Evolutionary conservation across 2,888 invertebrate species (phyloP), one percentile per base, ranked within the genome.

Genomic region (Lymantria monacha): DNA sequence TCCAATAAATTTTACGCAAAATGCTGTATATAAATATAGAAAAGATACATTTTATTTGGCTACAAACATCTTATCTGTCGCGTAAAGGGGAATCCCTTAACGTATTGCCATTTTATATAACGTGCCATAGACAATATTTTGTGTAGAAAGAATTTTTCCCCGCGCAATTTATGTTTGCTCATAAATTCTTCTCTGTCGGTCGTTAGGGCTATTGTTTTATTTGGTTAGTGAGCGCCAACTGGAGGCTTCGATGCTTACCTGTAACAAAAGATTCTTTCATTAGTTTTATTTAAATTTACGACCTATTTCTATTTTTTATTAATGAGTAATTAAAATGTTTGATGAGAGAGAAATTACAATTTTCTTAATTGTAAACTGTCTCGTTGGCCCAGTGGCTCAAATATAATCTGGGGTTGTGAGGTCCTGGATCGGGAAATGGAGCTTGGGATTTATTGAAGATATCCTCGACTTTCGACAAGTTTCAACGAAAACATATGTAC

Each of bases 71-170:
- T 43, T 46, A 61, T 67, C 59, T 53, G 48, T 46, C 48, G 44
- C 61, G 55, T 63, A 55, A 61, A 61, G 53, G 53, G 56, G 56
- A 55, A 53, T 55, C 68, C 62, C 60, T 51, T 53, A 51, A 58
- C 51, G 55, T 51, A 58, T 57, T 40, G 52, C 55, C 51, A 60
- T 59, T 54, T 55, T 54, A 53, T 55, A 56, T 54, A 50, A 57
- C 51, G 44, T 44, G 57, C 53, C 48, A 54, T 44, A 57, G 53
- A 63, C 57, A 53, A 59, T 59, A 59, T 60, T 63, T 68, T 55
- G 50, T 57, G 60, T 57, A 55, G 59, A 67, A 61, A 45, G 51
- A 55, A 53, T 56, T 60, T 55, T 52, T 53, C 36, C 30, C 48
- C 49, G 36, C 37, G 11, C 36, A 55, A 68, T 67, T 68, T 67